Evolutionary conservation across 2,888 invertebrate species (phyloP), one percentile per base, ranked within the genome.

Genomic region (Ashinkailepas kermadecensis): DNA sequence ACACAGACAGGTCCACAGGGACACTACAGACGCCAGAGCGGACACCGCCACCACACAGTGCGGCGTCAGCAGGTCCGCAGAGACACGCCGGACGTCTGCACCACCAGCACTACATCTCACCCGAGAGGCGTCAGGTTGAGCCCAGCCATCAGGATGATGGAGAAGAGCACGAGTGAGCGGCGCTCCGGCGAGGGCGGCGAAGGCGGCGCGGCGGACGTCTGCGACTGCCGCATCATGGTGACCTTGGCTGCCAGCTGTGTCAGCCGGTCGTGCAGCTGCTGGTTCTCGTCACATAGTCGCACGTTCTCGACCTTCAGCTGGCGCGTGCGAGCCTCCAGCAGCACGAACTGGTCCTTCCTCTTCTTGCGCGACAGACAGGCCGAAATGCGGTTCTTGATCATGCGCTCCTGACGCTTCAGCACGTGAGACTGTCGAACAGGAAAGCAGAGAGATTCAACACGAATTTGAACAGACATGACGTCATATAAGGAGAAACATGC

Each of bases 361-460:
- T 96, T 95, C 87, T 95, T 96, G n/a, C 97, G 90, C 0, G 97
- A 97, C 84, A 96, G 89, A 86, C 95, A 95, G 0, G 97, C 97
- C 0, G 96, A 96, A 88, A 97, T 96, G 70, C 97, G 90, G 89
- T 97, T 97, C 87, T 96, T 96, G 39, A 97, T 96, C 94, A 97
- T 97, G 84, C 97, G 91, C 86, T 96, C 95, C 86, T 96, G 96
- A 85, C 95, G 92, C 87, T 96, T 97, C 18, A 95, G 87, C 25
- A 92, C 92, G 87, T 92, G 93, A 21, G 93, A 89, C 89, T 95
- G 85, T 15, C 64, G 18, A 15, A 18, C 18, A 21, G 64, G 15
- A 59, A 59, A 59, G 12, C 39, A 39, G 39, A 39, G 39, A 59
- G 59, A 11, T 59, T 15, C 11, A 7, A 59, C 15, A 15, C 12